These are phyloP conservation scores for Pocillopora grandis DNA, from an alignment of 92 coral and sea anemone genomes.

Conservation along the genomic window DNA sequence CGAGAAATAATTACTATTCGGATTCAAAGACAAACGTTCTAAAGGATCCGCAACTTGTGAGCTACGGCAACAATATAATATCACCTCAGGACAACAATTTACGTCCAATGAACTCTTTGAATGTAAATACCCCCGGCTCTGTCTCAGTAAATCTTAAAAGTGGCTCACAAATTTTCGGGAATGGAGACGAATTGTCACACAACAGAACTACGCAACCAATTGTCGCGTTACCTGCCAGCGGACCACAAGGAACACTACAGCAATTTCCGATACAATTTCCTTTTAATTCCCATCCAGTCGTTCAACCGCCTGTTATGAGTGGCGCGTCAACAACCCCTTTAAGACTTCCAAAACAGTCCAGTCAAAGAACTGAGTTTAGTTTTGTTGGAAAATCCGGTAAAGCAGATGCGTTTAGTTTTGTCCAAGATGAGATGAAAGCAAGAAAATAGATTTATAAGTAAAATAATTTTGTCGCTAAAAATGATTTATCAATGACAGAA, in stretches of 20 bases:
- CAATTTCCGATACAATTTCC: neutral
- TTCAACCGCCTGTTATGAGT: constrained; percentile 25
- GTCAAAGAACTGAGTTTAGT: constrained; percentile 67
- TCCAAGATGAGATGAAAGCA: constrained; percentile 90
- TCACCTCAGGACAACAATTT: neutral
- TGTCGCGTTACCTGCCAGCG: constrained; percentile 12
- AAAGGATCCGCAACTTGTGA: neutral
- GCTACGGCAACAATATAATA: constrained; percentile 8
- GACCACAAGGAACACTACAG: neutral
- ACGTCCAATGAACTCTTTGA: neutral
- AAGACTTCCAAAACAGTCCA: constrained; percentile 57
- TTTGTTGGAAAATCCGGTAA: constrained; percentile 77
- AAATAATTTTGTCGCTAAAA: no score
- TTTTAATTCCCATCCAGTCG: neutral
- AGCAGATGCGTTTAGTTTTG: constrained; percentile 89
- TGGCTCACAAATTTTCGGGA: neutral
- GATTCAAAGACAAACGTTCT: neutral
- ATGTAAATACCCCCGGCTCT: neutral
- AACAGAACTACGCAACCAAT: neutral
- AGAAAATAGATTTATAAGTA: constrained; percentile 42
- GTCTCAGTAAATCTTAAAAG: neutral
- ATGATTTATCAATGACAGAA: no score
- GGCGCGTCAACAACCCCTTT: constrained; percentile 56
- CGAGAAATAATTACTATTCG: neutral
- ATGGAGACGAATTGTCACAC: constrained; percentile 9